phyloP scores from a whole-genome alignment of 2,797 vertebrate species.

The Amphiprion clarkii region DNA sequence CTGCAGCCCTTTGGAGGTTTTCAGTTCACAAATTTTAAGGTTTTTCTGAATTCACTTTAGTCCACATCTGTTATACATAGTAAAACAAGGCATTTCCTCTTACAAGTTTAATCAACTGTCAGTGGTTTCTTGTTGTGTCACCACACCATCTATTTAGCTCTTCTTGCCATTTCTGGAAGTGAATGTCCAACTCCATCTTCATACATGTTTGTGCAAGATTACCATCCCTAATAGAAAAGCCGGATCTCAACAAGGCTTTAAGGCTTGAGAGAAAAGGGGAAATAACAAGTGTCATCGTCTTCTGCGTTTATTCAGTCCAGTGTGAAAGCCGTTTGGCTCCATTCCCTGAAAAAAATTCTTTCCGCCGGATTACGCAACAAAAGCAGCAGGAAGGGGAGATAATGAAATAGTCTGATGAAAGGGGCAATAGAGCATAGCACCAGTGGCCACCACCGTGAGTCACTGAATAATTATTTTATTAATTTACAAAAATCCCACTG shows the following conservation, averaged over 20 bases:
- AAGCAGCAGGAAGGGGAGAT: conserved; percentile 75
- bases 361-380: conserved; percentile 75
- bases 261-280: conserved; percentile 7
- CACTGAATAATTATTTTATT: conserved; percentile 56
- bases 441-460: conserved; percentile 50
- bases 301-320: conserved; percentile 53
- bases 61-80: neutral
- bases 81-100: conserved; percentile 29
- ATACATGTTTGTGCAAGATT: conserved; percentile 1
- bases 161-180: conserved; percentile 8
- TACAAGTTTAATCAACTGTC: conserved; percentile 2
- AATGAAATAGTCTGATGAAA: conserved; percentile 69
- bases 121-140: neutral
- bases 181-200: neutral
- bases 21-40: neutral
- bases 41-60: neutral
- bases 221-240: conserved; percentile 9
- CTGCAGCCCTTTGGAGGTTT: conserved; percentile 23
- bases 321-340: conserved; percentile 65
- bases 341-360: conserved; percentile 53
- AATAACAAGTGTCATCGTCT: conserved; percentile 20
- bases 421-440: conserved; percentile 52
- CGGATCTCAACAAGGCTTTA: conserved; percentile 6
- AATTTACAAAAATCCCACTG: conserved; percentile 48
- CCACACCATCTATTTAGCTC: neutral